Percentiles rank a stretch among this genome's conserved stretches.
Evolutionary conservation across 2,797 vertebrate species (phyloP).

Genomic region (Hypotaenidia philippensis): DNA sequence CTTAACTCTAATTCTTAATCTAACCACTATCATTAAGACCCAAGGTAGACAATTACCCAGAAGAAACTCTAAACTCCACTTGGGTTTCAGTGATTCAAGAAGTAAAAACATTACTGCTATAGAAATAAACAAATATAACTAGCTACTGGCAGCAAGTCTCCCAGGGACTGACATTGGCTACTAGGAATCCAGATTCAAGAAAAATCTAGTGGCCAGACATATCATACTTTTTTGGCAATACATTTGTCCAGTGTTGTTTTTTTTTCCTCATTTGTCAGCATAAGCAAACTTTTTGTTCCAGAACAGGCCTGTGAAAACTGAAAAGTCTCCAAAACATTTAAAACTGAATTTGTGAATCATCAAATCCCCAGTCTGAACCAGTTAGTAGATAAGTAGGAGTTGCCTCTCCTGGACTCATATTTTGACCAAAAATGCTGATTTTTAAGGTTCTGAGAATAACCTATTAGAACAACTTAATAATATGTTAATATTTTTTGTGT

Average conservation of each 20-base stretch:
- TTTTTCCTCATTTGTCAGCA: conserved; percentile 21
- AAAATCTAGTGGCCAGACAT: not conserved
- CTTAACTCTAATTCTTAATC: not conserved
- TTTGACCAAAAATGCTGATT: conserved; percentile 8
- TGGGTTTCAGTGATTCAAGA: not conserved
- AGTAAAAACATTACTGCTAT: not conserved
- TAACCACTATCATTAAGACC: not conserved
- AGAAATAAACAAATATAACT: conserved; percentile 42
- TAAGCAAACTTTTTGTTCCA: conserved; percentile 27
- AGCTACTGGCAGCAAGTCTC: conserved; percentile 2
- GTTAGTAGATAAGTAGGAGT: not conserved
- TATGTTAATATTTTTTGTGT: not conserved
- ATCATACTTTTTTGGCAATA: not conserved
- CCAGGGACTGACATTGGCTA: not conserved
- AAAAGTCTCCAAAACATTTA: conserved; percentile 27
- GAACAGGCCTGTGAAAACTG: not conserved
- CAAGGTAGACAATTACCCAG: not conserved
- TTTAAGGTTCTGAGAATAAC: not conserved
- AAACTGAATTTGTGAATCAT: not conserved
- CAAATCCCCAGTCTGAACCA: not conserved
- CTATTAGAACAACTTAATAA: conserved; percentile 3
- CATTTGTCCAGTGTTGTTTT: not conserved
- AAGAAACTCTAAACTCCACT: not conserved
- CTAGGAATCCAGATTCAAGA: not conserved
- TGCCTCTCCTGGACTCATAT: not conserved